Evolutionary conservation across 2,888 invertebrate species (phyloP), one percentile per base, ranked within the genome.

Genomic region (Fragum whitleyi): DNA sequence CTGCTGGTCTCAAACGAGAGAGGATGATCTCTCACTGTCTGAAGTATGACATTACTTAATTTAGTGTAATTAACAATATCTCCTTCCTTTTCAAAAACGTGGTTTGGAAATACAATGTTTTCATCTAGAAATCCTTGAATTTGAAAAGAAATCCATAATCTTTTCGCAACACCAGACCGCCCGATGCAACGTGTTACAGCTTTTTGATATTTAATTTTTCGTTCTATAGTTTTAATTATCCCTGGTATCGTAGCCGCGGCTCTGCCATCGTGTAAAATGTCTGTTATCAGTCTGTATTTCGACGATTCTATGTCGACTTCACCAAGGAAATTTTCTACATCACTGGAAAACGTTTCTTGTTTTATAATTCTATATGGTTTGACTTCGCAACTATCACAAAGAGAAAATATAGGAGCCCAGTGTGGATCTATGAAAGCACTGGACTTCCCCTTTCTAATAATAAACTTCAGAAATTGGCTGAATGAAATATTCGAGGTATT

Each of bases 281-380:
- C 36, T 2, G 32, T 36, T 21, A 70, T 53, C 9, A 23, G 16
- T 16, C 23, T n/a, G 23, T 32, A 53, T n/a, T 70, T 70, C 2
- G 26, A 9, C 9, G 16, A 1, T 7, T 55, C 55, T 26, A 70
- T 32, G 32, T 55, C 9, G 11, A 70, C 11, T 55, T 55, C 55
- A 21, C 55, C 36, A 6, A 70, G 70, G 2, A 55, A 47, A 51
- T 47, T 39, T 21, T 78, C 81, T 3, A 75, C 75, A 47, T 81
- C 81, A 19, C 67, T 42, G 21, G 81, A 51, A 42, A 81, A 81
- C 0, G 74, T 67, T 65, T 81, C 81, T 23, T 73, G 74, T 57
- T 81, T 81, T 6, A 81, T 75, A 21, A 81, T 39, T 36, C 73
- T 42, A 26, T 23, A 65, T 16, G 65, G 19, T 47, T 76, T 72